phyloP scores from a whole-genome alignment of 2,113 vertebrate species.

The Vidua chalybeata region DNA sequence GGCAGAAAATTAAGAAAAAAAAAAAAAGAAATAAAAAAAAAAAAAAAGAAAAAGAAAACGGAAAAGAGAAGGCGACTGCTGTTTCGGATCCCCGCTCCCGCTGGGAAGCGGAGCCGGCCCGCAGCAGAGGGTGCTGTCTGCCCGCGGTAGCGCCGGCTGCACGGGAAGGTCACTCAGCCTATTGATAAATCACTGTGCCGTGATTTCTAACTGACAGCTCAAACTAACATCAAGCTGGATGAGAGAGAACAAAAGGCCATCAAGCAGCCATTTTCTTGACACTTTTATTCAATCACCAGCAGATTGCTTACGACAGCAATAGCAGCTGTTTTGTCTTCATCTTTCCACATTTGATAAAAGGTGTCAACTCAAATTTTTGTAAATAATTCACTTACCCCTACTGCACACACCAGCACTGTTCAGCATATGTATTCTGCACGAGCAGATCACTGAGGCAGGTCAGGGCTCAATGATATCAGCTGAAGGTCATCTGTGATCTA shows the following conservation, averaged over 20 bases:
- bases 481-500: conserved; percentile 94
- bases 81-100: background rate
- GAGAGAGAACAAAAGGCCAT: conserved; percentile 99
- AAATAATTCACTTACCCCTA: conserved; percentile 99
- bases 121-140: conserved; percentile 83
- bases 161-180: conserved; percentile 97
- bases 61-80: accelerated
- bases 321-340: conserved; percentile 99
- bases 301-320: conserved; percentile 99
- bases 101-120: background rate
- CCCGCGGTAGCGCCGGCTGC: conserved; percentile 67
- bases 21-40: background rate
- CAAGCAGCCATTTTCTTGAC: conserved; percentile 99
- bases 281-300: conserved; percentile 99
- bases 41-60: accelerated
- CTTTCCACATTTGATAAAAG: conserved; percentile 99
- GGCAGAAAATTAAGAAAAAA: accelerated
- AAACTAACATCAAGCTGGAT: conserved; percentile 99
- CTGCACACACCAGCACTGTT: conserved; percentile 89
- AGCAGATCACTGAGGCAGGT: conserved; percentile 93
- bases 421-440: conserved; percentile 94
- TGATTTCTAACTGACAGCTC: conserved; percentile 99
- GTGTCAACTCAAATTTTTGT: conserved; percentile 99
- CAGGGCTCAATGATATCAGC: conserved; percentile 94
- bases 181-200: conserved; percentile 99